Conservation (phyloP, 2,888 invertebrate species). For the Serripes groenlandicus region DNA sequence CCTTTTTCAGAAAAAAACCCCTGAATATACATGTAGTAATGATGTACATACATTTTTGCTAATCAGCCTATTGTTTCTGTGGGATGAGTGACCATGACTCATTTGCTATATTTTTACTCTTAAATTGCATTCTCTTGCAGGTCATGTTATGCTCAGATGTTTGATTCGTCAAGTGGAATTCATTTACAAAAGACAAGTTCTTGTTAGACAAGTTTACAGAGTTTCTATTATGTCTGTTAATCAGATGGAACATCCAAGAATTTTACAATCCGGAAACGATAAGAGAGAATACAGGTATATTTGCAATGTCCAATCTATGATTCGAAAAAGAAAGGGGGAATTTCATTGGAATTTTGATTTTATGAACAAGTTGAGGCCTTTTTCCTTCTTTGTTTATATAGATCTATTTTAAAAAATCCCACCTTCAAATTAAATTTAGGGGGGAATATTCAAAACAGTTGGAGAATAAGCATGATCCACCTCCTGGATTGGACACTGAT, state of each 20-base stretch:
- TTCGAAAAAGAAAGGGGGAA: neutral
- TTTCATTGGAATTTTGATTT: neutral
- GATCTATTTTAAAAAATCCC: neutral
- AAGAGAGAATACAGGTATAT: constrained; percentile 70
- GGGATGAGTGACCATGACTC: too few relatives aligned
- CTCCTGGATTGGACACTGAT: too few relatives aligned
- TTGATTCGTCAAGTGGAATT: neutral
- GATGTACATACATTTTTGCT: too few relatives aligned
- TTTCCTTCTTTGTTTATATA: neutral
- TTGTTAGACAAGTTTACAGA: neutral
- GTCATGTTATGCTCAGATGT: neutral
- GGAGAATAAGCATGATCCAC: too few relatives aligned
- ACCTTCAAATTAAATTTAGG: neutral
- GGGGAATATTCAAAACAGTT: neutral
- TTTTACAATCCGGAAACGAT: constrained; percentile 65
- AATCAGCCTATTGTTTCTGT: too few relatives aligned
- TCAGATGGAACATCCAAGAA: neutral
- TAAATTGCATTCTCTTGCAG: too few relatives aligned
- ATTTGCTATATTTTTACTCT: too few relatives aligned
- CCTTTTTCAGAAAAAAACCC: too few relatives aligned
- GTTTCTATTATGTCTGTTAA: neutral
- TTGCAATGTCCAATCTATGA: neutral
- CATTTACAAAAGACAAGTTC: neutral
- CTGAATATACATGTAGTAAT: too few relatives aligned
- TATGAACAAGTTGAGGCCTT: neutral